A percentile compares a stretch with the other conserved stretches of the same genome.
Conservation (phyloP, 2,113 vertebrate species). For the Bucco capensis region DNA sequence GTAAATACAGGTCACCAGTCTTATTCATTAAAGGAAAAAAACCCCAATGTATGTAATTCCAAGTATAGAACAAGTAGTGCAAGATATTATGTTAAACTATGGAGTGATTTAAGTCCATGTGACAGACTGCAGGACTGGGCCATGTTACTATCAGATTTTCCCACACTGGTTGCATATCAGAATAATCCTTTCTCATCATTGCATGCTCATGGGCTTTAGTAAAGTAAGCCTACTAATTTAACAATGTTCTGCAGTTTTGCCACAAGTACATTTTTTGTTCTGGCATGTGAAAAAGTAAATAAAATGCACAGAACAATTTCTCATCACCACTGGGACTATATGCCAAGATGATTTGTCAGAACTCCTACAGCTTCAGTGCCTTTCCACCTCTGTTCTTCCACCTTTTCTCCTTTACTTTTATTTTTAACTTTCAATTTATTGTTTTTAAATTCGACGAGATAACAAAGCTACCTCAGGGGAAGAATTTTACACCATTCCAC, state of each 20-base stretch:
- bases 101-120: background rate
- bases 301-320: background rate
- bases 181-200: background rate
- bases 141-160: accelerated
- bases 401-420: background rate
- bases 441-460: background rate
- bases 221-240: background rate
- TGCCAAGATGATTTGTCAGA: constrained; percentile 2
- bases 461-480: background rate
- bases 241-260: background rate
- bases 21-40: background rate
- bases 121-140: background rate
- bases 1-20: background rate
- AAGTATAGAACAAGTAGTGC: background rate
- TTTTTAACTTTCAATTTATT: background rate
- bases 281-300: background rate
- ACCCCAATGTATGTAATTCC: background rate
- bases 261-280: background rate
- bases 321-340: background rate
- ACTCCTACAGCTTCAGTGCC: background rate
- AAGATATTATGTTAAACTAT: background rate
- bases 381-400: background rate
- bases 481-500: background rate
- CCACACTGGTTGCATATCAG: background rate
- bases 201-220: background rate